Evolutionary conservation across 2,797 vertebrate genomes (phyloP).

Genomic region (Periophthalmus magnuspinnatus): DNA sequence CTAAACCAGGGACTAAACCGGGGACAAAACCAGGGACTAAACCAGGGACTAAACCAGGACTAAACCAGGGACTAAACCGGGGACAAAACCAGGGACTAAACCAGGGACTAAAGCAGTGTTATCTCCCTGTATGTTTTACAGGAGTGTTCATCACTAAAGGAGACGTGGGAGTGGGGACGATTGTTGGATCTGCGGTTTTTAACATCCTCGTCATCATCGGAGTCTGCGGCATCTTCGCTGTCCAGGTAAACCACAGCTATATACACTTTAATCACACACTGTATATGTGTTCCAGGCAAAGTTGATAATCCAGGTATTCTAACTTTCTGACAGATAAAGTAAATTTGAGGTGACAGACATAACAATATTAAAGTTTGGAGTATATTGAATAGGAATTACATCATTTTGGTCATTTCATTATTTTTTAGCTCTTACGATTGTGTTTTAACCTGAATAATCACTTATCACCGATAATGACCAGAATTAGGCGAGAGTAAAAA

Average conservation of each 20-base stretch:
- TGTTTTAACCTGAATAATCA: too few species aligned
- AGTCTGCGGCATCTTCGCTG: conserved; percentile 92
- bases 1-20: background rate
- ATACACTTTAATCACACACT: too few species aligned
- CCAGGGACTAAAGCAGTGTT: background rate
- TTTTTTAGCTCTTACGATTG: too few species aligned
- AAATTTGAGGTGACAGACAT: too few species aligned
- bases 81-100: background rate
- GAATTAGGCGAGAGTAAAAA: too few species aligned
- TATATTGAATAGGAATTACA: too few species aligned
- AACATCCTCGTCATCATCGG: conserved; percentile 97
- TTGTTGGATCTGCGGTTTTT: conserved; percentile 96
- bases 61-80: background rate
- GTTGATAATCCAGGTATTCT: too few species aligned
- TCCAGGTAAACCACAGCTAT: conserved; percentile 78
- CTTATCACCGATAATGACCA: too few species aligned
- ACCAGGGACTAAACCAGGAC: background rate
- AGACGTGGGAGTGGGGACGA: conserved; percentile 95
- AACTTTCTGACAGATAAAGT: too few species aligned
- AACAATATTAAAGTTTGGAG: too few species aligned
- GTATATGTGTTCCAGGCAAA: too few species aligned
- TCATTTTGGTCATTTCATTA: too few species aligned
- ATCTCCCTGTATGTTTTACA: conserved; percentile 47
- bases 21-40: background rate
- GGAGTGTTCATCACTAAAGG: conserved; percentile 98